Base-by-base conservation (phyloP, 2,888 invertebrate genomes). In the Nyleta sp. region DNA sequence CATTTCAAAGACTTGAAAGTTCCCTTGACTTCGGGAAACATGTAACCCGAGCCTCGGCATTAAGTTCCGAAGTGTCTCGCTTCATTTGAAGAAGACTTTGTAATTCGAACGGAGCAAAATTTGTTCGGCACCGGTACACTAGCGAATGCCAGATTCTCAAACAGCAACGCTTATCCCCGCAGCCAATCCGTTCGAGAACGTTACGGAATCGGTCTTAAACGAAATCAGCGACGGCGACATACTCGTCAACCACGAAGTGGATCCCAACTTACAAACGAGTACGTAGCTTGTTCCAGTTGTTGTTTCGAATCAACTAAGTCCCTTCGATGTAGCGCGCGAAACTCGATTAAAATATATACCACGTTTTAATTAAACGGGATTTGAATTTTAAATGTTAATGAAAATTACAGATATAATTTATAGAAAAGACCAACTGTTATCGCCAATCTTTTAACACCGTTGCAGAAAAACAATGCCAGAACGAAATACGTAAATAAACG, bases 241-340 rank as follows among this genome's bases (percentile, higher is more conserved):
- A 74, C 89, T 92, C 79, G 91, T 92, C 84, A 92, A 91, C 86
- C 92, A 92, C 68, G 91, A 91, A 81, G 91, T 91, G 82, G 92
- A 93, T 87, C 91, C 91, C 81, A 91, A 92, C 81, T 92, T 93
- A 84, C 93, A 93, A 91, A 93, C 93, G 83, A 93, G 93, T 93
- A 91, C 90, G 92, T 90, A 86, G 78, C 73, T 68, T 75, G 80
- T 80, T 73, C 28, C 38, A 70, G 70, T 71, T 65, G 70, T 71
- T 65, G 22, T 64, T 52, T 57, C 59, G 15, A 35, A 55, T 38
- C 46, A 48, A 42, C 50, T 46, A 18, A 44, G 42, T 72, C 59
- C 40, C 42, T 72, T 22, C 28, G 31, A 22, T 17, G 17, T 38
- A 50, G 52, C 42, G 52, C 15, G 28, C 13, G 55, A 70, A 78